Conservation (phyloP, 2,888 invertebrate genomes). For the Pyralis farinalis region DNA sequence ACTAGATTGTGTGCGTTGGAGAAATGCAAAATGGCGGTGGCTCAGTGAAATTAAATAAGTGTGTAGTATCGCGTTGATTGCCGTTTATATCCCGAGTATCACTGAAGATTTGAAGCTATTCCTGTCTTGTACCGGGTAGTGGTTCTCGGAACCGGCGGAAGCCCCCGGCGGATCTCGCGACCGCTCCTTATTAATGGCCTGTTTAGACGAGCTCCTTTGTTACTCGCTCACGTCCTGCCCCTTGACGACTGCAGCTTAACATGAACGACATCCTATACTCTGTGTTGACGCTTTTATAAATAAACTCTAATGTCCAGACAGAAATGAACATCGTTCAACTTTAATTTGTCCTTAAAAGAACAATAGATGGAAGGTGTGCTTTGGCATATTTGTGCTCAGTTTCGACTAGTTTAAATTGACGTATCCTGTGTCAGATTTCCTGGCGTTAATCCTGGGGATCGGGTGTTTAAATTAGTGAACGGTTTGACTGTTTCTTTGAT, state of each 20-base stretch:
- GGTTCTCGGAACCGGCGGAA: slow-evolving; percentile 75
- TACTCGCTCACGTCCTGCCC: slow-evolving; percentile 71
- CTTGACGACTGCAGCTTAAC: slow-evolving; percentile 32
- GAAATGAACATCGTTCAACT: slow-evolving; percentile 32
- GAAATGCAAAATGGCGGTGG: slow-evolving; percentile 8
- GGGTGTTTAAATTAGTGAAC: slow-evolving; percentile 57
- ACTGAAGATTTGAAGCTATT: slow-evolving; percentile 59
- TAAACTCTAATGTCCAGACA: slow-evolving; percentile 19
- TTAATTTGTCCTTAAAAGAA: slow-evolving; percentile 25
- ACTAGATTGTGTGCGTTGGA: too few relatives aligned
- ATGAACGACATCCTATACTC: slow-evolving; percentile 29
- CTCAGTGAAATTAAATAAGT: slow-evolving; percentile 4
- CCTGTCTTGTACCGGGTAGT: slow-evolving; percentile 68
- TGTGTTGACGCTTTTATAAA: slow-evolving; percentile 21
- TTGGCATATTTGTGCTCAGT: slow-evolving; percentile 49
- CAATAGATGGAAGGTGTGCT: slow-evolving; percentile 43
- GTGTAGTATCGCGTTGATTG: slow-evolving; percentile 28
- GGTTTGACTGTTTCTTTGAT: slow-evolving; percentile 49
- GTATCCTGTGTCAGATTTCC: slow-evolving; percentile 74
- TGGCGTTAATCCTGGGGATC: slow-evolving; percentile 62
- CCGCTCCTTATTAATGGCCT: slow-evolving; percentile 78
- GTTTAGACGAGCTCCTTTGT: slow-evolving; percentile 77
- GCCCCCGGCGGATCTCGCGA: slow-evolving; percentile 61
- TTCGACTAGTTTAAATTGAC: slow-evolving; percentile 72
- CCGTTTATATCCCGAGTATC: slow-evolving; percentile 50